These are phyloP conservation scores for Yponomeuta cagnagella DNA, from an alignment of 2,888 invertebrate genomes.

Conservation along the genomic window DNA sequence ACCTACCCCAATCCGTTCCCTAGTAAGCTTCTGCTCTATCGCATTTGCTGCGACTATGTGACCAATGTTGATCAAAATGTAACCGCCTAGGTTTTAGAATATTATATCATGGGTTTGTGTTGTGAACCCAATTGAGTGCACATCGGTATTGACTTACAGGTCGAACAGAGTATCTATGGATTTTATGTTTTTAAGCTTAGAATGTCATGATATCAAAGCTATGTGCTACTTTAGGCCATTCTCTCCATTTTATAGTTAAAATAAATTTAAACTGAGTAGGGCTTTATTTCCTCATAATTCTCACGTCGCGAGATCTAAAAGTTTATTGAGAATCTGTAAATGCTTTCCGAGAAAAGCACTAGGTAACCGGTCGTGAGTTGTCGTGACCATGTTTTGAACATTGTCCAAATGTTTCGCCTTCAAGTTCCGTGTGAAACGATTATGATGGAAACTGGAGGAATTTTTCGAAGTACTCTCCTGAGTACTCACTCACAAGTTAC, in stretches of 20 bases:
- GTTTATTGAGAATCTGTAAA: background rate
- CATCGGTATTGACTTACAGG: background rate
- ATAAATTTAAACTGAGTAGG: background rate
- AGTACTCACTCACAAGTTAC: too few species aligned
- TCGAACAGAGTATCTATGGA: background rate
- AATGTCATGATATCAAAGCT: background rate
- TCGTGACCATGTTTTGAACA: background rate
- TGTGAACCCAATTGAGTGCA: background rate
- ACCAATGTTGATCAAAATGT: slow-evolving; percentile 10
- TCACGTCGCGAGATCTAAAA: background rate
- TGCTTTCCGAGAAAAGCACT: background rate
- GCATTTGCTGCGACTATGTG: slow-evolving; percentile 4
- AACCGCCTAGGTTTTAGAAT: slow-evolving; percentile 1
- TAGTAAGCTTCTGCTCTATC: background rate
- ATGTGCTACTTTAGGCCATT: background rate
- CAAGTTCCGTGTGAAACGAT: slow-evolving; percentile 2
- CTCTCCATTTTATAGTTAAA: background rate
- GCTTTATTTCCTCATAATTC: background rate
- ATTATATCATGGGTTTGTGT: slow-evolving; percentile 9
- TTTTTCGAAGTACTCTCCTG: background rate
- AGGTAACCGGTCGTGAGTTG: slow-evolving; percentile 9
- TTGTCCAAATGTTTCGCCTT: background rate
- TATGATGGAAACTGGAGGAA: background rate
- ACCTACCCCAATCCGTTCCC: too few species aligned
- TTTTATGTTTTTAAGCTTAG: background rate